Evolutionary conservation across 2,113 vertebrate genomes (phyloP).

Genomic region (Desmodus rotundus): DNA sequence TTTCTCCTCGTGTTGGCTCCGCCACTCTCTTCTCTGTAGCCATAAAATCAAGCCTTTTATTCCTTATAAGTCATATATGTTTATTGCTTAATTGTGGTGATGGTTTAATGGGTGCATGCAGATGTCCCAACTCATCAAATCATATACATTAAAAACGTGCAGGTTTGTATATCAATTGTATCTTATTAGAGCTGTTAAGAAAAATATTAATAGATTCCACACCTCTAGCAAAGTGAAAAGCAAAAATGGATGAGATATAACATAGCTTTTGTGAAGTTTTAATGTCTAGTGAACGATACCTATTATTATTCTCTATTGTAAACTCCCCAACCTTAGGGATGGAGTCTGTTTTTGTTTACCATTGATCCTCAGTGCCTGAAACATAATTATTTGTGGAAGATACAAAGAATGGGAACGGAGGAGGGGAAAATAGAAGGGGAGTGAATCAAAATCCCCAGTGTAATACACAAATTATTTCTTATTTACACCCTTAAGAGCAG

Average conservation of each 20-base stretch:
- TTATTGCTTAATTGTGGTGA: background rate
- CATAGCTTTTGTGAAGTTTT: background rate
- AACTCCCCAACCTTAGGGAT: background rate
- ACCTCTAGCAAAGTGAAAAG: background rate
- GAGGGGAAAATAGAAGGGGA: too few relatives aligned
- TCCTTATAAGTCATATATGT: background rate
- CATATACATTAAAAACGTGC: background rate
- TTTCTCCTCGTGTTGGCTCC: background rate
- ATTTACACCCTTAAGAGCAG: background rate
- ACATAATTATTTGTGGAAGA: background rate
- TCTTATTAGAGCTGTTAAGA: background rate
- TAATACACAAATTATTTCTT: background rate
- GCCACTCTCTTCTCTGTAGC: background rate
- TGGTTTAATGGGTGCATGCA: background rate
- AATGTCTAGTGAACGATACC: background rate
- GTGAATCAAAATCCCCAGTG: background rate
- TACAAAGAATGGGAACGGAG: background rate
- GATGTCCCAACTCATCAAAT: background rate
- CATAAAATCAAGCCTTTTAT: background rate
- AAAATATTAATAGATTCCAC: background rate
- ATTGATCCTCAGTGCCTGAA: background rate
- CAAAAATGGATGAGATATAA: background rate
- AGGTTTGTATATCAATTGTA: background rate
- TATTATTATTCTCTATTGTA: background rate
- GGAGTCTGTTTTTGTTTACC: background rate